Conservation (phyloP, 1,140 invertebrate genomes). For the Bradysia coprophila region DNA sequence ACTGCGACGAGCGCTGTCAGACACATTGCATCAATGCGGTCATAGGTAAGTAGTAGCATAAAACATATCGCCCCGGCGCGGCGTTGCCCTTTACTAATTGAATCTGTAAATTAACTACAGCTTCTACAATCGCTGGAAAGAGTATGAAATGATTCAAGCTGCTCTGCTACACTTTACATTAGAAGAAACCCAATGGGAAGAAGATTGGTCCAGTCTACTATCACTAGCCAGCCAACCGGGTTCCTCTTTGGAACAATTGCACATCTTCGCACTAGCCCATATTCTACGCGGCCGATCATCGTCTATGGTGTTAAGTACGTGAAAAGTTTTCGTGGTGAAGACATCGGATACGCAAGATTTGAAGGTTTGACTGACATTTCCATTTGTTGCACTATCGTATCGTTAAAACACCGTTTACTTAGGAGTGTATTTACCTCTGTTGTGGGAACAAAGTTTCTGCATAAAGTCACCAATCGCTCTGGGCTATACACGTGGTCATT, state of each 20-base stretch:
- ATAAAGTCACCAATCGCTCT: slow-evolving; percentile 81
- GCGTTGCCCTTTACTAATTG: neutral
- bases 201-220: slow-evolving; percentile 78
- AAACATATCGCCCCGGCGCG: too few species aligned
- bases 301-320: slow-evolving; percentile 95
- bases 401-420: slow-evolving; percentile 6
- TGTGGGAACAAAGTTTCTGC: slow-evolving; percentile 89
- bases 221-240: slow-evolving; percentile 77
- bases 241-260: slow-evolving; percentile 79
- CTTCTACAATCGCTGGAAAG: slow-evolving; percentile 82
- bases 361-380: slow-evolving; percentile 42
- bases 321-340: slow-evolving; percentile 89
- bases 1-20: slow-evolving; percentile 65
- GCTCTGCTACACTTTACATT: slow-evolving; percentile 61
- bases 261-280: slow-evolving; percentile 88
- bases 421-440: slow-evolving; percentile 86
- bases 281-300: slow-evolving; percentile 84
- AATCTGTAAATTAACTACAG: slow-evolving; percentile 24
- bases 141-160: slow-evolving; percentile 78
- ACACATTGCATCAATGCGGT: slow-evolving; percentile 66
- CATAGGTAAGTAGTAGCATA: slow-evolving; percentile 57
- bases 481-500: slow-evolving; percentile 89
- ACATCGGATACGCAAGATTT: slow-evolving; percentile 81
- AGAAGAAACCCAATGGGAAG: slow-evolving; percentile 76
- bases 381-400: neutral